These are phyloP conservation scores for Adrianichthys oophorus DNA, from an alignment of 2,797 vertebrate species.

Conservation along the genomic window DNA sequence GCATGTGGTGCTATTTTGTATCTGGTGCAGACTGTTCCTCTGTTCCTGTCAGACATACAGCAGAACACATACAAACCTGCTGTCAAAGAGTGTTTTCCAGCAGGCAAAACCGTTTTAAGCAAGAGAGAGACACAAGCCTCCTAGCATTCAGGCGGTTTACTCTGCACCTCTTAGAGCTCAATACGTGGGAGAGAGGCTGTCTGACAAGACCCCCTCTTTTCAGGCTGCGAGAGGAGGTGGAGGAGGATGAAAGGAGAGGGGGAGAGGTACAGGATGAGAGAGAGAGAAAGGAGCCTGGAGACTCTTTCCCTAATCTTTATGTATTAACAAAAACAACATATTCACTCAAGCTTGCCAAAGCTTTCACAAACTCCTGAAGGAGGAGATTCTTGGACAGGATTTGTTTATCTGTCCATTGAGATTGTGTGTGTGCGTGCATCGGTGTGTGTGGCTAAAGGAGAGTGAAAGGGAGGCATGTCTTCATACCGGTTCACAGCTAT, in stretches of 20 bases:
- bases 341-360: slow-evolving; percentile 75
- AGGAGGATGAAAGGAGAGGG: slow-evolving; percentile 60
- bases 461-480: slow-evolving; percentile 31
- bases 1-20: slow-evolving; percentile 66
- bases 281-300: slow-evolving; percentile 56
- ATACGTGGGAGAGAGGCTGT: slow-evolving; percentile 70
- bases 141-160: slow-evolving; percentile 66
- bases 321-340: slow-evolving; percentile 81
- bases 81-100: slow-evolving; percentile 74
- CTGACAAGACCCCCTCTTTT: slow-evolving; percentile 77
- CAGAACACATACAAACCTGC: slow-evolving; percentile 66
- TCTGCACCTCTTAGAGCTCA: slow-evolving; percentile 64
- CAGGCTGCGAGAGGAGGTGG: slow-evolving; percentile 63
- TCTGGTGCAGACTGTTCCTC: slow-evolving; percentile 66
- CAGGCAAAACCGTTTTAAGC: slow-evolving; percentile 69
- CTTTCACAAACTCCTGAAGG: slow-evolving; percentile 70
- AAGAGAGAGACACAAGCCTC: slow-evolving; percentile 73
- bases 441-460: slow-evolving; percentile 17
- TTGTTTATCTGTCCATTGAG: slow-evolving; percentile 69
- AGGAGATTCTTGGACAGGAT: slow-evolving; percentile 68
- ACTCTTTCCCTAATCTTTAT: slow-evolving; percentile 78
- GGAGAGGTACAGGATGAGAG: slow-evolving; percentile 10
- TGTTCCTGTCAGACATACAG: slow-evolving; percentile 71
- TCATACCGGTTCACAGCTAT: slow-evolving; percentile 58
- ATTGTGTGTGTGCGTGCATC: slow-evolving; percentile 18